Conservation (phyloP, 1,140 invertebrate genomes). For the Charaxes varanes region DNA sequence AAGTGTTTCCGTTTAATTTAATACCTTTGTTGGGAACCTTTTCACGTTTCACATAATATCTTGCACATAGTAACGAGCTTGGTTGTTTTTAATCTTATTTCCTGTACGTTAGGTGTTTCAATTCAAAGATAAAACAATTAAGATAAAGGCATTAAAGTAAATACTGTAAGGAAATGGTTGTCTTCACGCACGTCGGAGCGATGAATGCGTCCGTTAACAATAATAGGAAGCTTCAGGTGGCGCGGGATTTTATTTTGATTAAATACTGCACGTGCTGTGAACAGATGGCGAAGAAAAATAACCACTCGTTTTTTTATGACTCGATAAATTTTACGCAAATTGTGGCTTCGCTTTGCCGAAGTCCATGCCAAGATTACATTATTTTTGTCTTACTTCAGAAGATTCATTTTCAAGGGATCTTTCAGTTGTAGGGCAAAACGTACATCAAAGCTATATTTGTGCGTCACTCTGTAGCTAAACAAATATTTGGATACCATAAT, state of each 20-base stretch:
- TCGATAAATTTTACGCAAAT: too few relatives aligned
- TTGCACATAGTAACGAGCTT: too few relatives aligned
- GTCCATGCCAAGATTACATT: too few relatives aligned
- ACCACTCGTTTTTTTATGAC: too few relatives aligned
- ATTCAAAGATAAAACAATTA: neutral
- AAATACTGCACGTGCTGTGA: conserved; percentile 31
- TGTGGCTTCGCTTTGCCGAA: too few relatives aligned
- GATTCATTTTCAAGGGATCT: too few relatives aligned
- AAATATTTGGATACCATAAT: too few relatives aligned
- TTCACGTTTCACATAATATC: conserved; percentile 41
- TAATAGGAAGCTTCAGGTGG: conserved; percentile 44
- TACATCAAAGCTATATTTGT: too few relatives aligned
- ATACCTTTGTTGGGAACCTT: conserved; percentile 34
- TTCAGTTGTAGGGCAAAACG: too few relatives aligned
- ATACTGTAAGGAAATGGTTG: conserved; percentile 41
- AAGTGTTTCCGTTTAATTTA: conserved; percentile 29
- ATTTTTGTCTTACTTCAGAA: too few relatives aligned
- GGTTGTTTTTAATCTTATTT: conserved; percentile 38
- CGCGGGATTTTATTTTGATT: conserved; percentile 42
- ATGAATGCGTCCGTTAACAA: conserved; percentile 46
- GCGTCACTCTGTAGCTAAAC: too few relatives aligned
- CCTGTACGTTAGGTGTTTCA: conserved; percentile 23
- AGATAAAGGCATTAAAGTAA: conserved; percentile 40
- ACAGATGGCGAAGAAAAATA: conserved; percentile 20
- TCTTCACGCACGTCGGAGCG: conserved; percentile 28